These are phyloP conservation scores for Plecotus auritus DNA, from an alignment of 2,113 vertebrate genomes.

Conservation along the genomic window DNA sequence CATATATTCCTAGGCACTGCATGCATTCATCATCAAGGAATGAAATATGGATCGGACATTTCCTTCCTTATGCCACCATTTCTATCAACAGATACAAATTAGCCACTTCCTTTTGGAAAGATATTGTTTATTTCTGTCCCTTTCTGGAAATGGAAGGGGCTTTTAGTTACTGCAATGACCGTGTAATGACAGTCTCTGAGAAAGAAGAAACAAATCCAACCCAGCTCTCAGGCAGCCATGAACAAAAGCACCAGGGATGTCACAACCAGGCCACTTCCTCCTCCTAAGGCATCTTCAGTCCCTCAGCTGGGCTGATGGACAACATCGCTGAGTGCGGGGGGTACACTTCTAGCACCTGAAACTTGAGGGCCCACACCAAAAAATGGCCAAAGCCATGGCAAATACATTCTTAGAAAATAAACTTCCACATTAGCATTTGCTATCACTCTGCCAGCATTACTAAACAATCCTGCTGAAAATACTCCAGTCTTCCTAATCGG, in stretches of 20 bases:
- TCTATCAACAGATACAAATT: slow-evolving; percentile 36
- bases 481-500: not conserved
- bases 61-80: slow-evolving; percentile 44
- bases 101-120: slow-evolving; percentile 51
- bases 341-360: not conserved
- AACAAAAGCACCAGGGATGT: not conserved
- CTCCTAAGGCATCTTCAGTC: not conserved
- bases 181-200: not conserved
- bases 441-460: not conserved
- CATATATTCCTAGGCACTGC: not conserved
- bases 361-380: not conserved
- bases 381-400: not conserved
- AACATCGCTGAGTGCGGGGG: not conserved
- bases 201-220: not conserved
- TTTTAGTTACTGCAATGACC: not conserved
- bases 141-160: not conserved
- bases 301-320: not conserved
- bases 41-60: not conserved
- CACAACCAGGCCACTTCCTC: not conserved
- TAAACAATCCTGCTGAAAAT: not conserved
- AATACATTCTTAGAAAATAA: not conserved
- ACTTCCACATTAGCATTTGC: not conserved
- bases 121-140: slow-evolving; percentile 18
- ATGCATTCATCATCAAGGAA: slow-evolving; percentile 38
- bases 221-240: not conserved